Evolutionary conservation across 2,797 vertebrate species (phyloP), one percentile per base, ranked within the genome.

Genomic region (Pseudochromis fuscus): DNA sequence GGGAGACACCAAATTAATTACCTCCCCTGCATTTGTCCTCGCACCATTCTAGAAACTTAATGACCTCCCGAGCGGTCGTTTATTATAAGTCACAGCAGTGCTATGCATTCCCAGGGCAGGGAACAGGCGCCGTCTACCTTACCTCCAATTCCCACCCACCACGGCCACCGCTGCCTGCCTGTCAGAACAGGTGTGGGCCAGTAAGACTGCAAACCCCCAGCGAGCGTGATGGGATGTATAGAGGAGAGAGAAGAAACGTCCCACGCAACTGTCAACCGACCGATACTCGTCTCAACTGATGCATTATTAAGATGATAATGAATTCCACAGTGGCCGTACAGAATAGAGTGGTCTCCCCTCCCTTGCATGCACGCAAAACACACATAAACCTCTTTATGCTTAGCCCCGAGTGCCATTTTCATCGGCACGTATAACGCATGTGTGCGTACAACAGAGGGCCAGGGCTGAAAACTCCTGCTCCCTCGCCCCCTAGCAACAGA

Each of bases 301-400:
- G 90, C 84, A 88, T 91, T 88, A 89, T 90, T 92, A 92, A 88
- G 88, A 92, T 92, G 84, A 87, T 92, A 93, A 94, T 93, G 88
- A 91, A 93, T 93, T 92, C 91, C 87, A 83, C 77, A 87, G 87
- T 90, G 90, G 87, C 90, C 80, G 74, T 71, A 89, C 53, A 78
- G 62, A 89, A 87, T 81, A 72, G 75, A 89, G 77, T 75, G 72
- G 83, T 75, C 75, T 77, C 79, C 71, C 55, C 52, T 52, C 66
- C 50, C 51, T 51, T 30, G 48, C 72, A 49, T 55, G 57, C 68
- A 42, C 56, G 60, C 66, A 78, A 68, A 75, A 75, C 58, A 81
- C 79, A 74, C 84, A 81, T 75, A 82, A 75, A 82, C 82, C 68
- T 75, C 78, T 90, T 77, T 61, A 81, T 82, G 55, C 69, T 79